phyloP scores from a whole-genome alignment of 2,888 invertebrate species.

The Ceriagrion tenellum region DNA sequence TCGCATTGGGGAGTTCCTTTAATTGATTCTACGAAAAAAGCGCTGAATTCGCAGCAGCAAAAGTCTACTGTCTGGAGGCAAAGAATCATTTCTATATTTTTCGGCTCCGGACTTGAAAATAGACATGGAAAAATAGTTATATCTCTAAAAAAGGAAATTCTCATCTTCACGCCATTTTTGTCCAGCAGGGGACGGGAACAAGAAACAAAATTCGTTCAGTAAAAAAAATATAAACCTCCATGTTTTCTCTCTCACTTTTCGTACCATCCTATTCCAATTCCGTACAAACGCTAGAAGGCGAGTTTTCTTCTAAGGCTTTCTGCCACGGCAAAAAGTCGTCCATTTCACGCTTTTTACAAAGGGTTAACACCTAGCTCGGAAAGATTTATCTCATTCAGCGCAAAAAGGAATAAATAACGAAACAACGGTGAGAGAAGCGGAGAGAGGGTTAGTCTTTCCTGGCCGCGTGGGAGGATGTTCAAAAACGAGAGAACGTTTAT shows the following conservation, averaged over 20 bases:
- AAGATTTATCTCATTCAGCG: background rate
- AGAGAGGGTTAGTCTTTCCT: background rate
- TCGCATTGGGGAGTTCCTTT: no score
- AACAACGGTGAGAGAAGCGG: background rate
- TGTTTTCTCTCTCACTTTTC: background rate
- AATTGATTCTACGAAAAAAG: no score
- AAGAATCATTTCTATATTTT: background rate
- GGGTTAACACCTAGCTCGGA: background rate
- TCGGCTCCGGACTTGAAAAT: background rate
- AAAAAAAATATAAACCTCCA: background rate
- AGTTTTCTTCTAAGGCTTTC: background rate
- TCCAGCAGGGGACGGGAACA: background rate
- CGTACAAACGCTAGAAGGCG: background rate
- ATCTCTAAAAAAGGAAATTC: background rate
- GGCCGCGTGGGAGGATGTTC: background rate
- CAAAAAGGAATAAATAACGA: background rate
- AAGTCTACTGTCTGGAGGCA: background rate
- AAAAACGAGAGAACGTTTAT: background rate
- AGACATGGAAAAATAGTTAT: background rate
- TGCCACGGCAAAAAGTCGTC: background rate
- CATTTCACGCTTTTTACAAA: background rate
- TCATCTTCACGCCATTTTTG: background rate
- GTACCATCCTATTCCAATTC: background rate
- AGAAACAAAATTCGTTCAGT: background rate
- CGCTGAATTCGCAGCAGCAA: no score